phyloP scores from a whole-genome alignment of 53 echinoderm and acorn worm species.

The Patiria pectinifera region DNA sequence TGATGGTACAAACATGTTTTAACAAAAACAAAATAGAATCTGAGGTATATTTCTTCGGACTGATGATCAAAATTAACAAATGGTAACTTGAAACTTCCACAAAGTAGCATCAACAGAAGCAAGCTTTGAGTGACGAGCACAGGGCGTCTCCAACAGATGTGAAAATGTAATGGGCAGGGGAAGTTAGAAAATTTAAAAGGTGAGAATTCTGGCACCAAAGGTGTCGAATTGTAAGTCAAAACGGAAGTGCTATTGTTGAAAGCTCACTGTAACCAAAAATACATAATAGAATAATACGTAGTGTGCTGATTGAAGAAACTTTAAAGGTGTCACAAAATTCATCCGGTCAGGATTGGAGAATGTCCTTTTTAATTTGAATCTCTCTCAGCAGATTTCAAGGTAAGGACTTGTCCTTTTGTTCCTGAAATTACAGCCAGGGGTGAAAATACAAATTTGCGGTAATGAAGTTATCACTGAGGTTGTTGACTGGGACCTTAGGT shows the following conservation, averaged over 20 bases:
- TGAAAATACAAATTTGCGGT: not conserved
- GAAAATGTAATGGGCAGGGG: not conserved
- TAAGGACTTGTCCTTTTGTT: slow-evolving; percentile 1
- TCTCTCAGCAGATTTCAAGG: not conserved
- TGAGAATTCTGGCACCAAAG: slow-evolving; percentile 44
- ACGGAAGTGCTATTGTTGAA: slow-evolving; percentile 21
- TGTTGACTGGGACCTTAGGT: not conserved
- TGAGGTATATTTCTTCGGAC: not conserved
- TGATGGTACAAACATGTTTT: not conserved
- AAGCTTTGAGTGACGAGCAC: not conserved
- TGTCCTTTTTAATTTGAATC: not conserved
- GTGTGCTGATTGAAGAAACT: not conserved
- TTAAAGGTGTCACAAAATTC: not conserved
- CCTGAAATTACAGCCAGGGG: not conserved
- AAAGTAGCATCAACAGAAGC: not conserved
- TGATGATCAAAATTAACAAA: not conserved
- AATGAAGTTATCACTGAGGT: not conserved
- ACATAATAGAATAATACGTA: not conserved
- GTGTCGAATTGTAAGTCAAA: slow-evolving; percentile 12
- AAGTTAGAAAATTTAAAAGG: slow-evolving; percentile 29
- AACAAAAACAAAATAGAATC: not conserved
- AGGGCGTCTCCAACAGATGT: slow-evolving; percentile 21
- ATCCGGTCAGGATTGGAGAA: not conserved
- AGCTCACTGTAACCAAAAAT: not conserved
- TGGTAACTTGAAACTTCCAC: not conserved